phyloP scores from a whole-genome alignment of 2,797 vertebrate genomes.

The Scolopax bukidnonensis region DNA sequence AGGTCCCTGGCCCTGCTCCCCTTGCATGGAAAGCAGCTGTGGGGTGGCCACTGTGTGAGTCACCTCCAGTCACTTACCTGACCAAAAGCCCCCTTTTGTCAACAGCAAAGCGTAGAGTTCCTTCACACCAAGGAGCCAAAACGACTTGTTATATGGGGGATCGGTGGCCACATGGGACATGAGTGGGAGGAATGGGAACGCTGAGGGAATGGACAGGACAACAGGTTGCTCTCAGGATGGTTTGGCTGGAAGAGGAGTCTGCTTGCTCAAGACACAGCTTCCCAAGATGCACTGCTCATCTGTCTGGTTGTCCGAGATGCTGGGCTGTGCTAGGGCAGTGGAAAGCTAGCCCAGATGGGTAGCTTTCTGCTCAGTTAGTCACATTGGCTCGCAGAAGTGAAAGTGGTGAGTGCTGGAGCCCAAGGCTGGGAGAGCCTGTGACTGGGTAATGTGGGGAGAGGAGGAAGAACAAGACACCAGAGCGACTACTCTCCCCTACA shows the following conservation, averaged over 20 bases:
- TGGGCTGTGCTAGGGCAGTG: not conserved
- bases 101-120: not conserved
- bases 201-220: rapidly evolving
- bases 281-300: not conserved
- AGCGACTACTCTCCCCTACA: not conserved
- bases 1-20: not conserved
- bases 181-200: not conserved
- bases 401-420: not conserved
- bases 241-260: not conserved
- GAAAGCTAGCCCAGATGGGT: not conserved
- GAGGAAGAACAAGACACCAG: not conserved
- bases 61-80: not conserved
- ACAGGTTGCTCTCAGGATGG: not conserved
- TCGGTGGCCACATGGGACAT: not conserved
- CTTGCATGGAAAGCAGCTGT: not conserved
- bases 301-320: not conserved
- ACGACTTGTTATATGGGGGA: not conserved
- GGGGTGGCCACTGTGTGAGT: not conserved
- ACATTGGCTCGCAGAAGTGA: not conserved
- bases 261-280: not conserved
- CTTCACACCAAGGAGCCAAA: not conserved
- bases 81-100: not conserved
- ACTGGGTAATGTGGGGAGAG: not conserved
- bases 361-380: not conserved
- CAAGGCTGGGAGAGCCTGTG: not conserved